Base-by-base conservation (phyloP, 2,888 invertebrate genomes). In the Cantharis lateralis region DNA sequence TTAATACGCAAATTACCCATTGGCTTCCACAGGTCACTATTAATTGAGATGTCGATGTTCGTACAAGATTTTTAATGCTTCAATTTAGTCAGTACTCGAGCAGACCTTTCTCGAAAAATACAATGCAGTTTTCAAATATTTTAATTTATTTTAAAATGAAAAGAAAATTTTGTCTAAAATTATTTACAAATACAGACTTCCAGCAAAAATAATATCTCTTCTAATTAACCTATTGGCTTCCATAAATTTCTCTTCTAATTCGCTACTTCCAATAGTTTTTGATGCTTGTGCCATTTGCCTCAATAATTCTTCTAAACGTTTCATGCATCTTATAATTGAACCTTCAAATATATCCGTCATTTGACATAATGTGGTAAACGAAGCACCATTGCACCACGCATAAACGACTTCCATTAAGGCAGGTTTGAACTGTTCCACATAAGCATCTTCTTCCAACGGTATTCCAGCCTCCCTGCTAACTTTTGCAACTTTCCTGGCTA, bases 181-280 rank as follows among this genome's bases (percentile, higher is more conserved):
- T 48, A 48, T 64, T 91, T 91, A 97, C 82, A 98, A 90, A 89
- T 99, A 99, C 72, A 99, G 92, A 88, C 98, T 98, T 76, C 99
- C 98, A 20, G 99, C 99, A 89, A 99, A 99, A 13, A 99, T 96
- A 86, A 99, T 99, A 88, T 99, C 99, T 82, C 99, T 92, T 88
- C 99, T 99, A 76, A 99, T 92, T 80, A 96, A 89, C 85, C 95
- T 95, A 81, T 98, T 95, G 76, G 96, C 96, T 86, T 96, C 96
- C 81, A 95, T 94, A 89, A 99, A 99, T 89, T 98, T 99, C 84
- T 95, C 95, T 89, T 99, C 98, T 80, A 99, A 90, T 83, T 98
- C 97, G 0, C 95, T 94, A 87, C 98, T 98, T n/a, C 98, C 99
- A 82, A 99, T 98, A 82, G 96, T 97, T 89, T 98, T 98, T 2